Evolutionary conservation across 2,888 invertebrate genomes (phyloP).

Genomic region (Drosophila stalkeri): DNA sequence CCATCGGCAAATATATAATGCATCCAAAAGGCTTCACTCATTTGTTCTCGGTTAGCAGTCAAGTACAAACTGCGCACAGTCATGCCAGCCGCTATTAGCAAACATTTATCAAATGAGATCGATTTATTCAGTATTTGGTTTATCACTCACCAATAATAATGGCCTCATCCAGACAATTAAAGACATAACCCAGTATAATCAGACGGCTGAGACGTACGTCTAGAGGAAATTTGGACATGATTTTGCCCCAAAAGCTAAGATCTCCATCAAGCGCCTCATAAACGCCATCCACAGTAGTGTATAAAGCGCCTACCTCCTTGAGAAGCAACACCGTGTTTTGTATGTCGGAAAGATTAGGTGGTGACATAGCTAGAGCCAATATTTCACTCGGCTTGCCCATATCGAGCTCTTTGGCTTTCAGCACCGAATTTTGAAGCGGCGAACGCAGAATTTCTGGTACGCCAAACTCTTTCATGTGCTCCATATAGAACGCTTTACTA

Average conservation of each 20-base stretch:
- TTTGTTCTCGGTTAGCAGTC: slow-evolving; percentile 85
- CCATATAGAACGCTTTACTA: slow-evolving; percentile 88
- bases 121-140: too few species aligned
- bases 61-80: slow-evolving; percentile 93
- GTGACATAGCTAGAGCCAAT: slow-evolving; percentile 93
- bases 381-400: slow-evolving; percentile 92
- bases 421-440: slow-evolving; percentile 92
- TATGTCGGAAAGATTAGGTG: slow-evolving; percentile 93
- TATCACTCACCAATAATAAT: slow-evolving; percentile 89
- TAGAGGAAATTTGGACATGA: slow-evolving; percentile 93
- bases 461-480: slow-evolving; percentile 86
- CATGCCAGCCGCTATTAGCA: slow-evolving; percentile 90
- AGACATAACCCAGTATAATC: slow-evolving; percentile 94
- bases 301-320: slow-evolving; percentile 94
- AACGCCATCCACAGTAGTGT: slow-evolving; percentile 87
- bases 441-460: slow-evolving; percentile 92
- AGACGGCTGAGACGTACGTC: slow-evolving; percentile 93
- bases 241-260: slow-evolving; percentile 92
- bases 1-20: slow-evolving; percentile 92
- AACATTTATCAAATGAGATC: background rate
- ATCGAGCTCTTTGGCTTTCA: slow-evolving; percentile 92
- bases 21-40: slow-evolving; percentile 88
- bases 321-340: slow-evolving; percentile 92
- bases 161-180: slow-evolving; percentile 93
- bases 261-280: slow-evolving; percentile 91